These are phyloP conservation scores for Leptinotarsa rubiginosa DNA, from an alignment of 2,888 invertebrate species.

Conservation along the genomic window DNA sequence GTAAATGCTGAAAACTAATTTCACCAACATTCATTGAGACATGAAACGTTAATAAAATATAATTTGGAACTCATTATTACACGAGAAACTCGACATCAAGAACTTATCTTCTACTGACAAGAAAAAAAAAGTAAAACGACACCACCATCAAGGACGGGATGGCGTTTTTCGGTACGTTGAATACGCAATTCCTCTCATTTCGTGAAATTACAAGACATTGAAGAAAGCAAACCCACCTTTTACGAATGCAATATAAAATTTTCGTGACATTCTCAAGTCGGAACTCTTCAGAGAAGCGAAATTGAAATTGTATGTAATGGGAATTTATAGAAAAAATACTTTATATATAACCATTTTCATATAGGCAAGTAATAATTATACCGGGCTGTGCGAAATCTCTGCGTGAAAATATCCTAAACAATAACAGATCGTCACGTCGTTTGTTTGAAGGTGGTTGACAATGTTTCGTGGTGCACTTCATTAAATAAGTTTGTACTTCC, in stretches of 20 bases:
- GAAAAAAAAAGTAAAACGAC: background rate
- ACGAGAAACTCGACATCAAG: constrained; percentile 9
- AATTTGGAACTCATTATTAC: background rate
- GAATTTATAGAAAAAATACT: too few relatives aligned
- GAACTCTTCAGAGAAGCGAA: background rate
- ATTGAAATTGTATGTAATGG: background rate
- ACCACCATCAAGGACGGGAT: background rate
- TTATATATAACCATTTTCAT: too few relatives aligned
- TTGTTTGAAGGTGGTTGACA: too few relatives aligned
- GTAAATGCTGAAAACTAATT: background rate
- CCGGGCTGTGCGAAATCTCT: too few relatives aligned
- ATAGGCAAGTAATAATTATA: too few relatives aligned
- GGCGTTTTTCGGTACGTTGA: background rate
- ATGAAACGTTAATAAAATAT: background rate
- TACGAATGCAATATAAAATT: background rate
- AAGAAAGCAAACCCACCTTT: background rate
- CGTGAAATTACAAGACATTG: background rate
- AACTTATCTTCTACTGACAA: background rate
- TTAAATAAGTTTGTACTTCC: too few relatives aligned
- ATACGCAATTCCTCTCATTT: constrained; percentile 4
- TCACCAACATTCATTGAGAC: background rate
- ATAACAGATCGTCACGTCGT: too few relatives aligned
- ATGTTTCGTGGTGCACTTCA: too few relatives aligned
- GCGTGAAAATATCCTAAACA: too few relatives aligned
- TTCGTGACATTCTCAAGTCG: background rate